Conservation (phyloP, 1,140 invertebrate genomes). For the Anastrepha obliqua region DNA sequence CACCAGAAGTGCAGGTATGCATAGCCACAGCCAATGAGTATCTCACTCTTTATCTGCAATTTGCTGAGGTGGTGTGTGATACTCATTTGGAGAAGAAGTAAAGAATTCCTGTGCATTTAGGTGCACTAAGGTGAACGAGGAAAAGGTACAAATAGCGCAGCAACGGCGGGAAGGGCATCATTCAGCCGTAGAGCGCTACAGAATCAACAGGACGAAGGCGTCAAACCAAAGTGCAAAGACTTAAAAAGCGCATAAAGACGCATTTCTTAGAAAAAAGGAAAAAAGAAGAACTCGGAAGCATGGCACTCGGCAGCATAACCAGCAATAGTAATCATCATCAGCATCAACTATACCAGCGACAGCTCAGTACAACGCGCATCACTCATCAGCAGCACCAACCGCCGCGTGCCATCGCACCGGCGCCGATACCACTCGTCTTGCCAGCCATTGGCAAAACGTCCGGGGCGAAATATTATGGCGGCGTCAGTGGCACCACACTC, state of each 20-base stretch:
- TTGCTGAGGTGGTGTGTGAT: constrained; percentile 3
- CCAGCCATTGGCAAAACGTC: not conserved
- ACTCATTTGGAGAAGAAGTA: not conserved
- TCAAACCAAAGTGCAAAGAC: not conserved
- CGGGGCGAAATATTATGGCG: constrained; percentile 52
- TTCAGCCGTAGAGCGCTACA: constrained; percentile 64
- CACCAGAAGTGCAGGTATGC: not conserved
- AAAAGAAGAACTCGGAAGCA: constrained; percentile 49
- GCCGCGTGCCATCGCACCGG: constrained; percentile 55
- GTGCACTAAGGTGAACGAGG: constrained; percentile 42
- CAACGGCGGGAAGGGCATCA: constrained; percentile 72
- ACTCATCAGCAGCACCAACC: constrained; percentile 23
- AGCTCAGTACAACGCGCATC: constrained; percentile 31
- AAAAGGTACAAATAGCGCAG: constrained; percentile 67
- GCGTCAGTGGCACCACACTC: constrained; percentile 59
- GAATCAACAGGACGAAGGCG: constrained; percentile 50
- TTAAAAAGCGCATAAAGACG: not conserved
- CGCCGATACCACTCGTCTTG: constrained; percentile 20
- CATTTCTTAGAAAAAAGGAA: constrained; percentile 4
- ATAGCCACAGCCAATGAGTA: not conserved
- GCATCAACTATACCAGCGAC: constrained; percentile 21
- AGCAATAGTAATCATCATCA: constrained; percentile 57
- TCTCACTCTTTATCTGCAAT: constrained; percentile 3
- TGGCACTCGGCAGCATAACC: constrained; percentile 61
- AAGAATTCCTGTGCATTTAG: constrained; percentile 41